Base-by-base conservation (phyloP, 64 coral and sea anemone species). In the Anthopleura sola region DNA sequence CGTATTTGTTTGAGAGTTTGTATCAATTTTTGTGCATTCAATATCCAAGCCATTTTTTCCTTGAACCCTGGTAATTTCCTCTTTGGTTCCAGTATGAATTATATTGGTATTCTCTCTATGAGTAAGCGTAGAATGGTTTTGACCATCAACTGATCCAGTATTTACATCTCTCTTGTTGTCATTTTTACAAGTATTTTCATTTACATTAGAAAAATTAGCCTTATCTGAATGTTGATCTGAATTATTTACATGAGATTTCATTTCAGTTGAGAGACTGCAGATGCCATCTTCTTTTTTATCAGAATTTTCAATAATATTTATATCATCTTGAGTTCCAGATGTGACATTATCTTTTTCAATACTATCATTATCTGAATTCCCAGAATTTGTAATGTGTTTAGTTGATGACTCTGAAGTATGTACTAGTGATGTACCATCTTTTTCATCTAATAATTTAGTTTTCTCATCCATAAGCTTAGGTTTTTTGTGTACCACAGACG, bases 361-460 rank as follows among this genome's bases (percentile, higher is more conserved):
- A 71, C 66, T 71, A 34, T 36, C 9, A 7, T 32, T 50, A 78
- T 33, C 6, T 81, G 57, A 31, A 86, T 75, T 74, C 15, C 66
- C 75, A 55, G 32, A 46, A 78, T 78, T 54, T 74, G 24, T 60
- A 64, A 32, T 8, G 23, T 51, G 53, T 10, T 55, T 31, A 23
- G 66, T 71, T 3, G 66, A 32, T 17, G 28, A 71, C 53, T 87
- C 82, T 64, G 31, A 48, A 3, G 82, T 94, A 17, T 88, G 93
- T 57, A 85, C 85, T 37, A 38, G 68, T n/a, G 93, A 85, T 76
- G 75, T 86, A 87, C 93, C 90, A 64, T 56, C 74, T 44, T 84
- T 71, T 75, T 83, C 71, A 32, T 83, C 81, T 20, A 85, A 56
- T 38, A 83, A 36, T 75, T 78, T 90, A 21, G 68, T 28, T 71